Percentiles rank a stretch among this genome's conserved stretches.
These are phyloP conservation scores for Tiliqua scincoides DNA, from an alignment of 2,113 vertebrate genomes.

Conservation along the genomic window DNA sequence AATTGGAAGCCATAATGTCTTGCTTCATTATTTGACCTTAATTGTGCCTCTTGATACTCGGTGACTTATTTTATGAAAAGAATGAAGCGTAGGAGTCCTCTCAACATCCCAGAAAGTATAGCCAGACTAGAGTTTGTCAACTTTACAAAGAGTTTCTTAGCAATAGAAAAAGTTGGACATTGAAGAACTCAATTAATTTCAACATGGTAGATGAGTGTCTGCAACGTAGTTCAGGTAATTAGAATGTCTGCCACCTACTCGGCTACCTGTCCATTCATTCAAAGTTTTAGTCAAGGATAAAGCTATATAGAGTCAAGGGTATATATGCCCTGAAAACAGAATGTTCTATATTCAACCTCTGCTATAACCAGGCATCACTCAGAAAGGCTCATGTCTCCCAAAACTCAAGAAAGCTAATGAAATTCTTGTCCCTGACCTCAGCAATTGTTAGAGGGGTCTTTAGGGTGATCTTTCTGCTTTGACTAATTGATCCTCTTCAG, in stretches of 20 bases:
- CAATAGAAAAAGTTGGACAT: neutral
- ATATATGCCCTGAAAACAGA: too few species aligned
- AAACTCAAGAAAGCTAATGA: too few species aligned
- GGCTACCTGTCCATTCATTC: too few species aligned
- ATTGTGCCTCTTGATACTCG: conserved; percentile 12
- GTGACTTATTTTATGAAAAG: conserved; percentile 9
- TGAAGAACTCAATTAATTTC: neutral
- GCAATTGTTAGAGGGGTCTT: conserved; percentile 19
- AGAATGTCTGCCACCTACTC: neutral
- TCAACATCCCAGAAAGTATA: neutral
- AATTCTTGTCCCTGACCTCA: neutral
- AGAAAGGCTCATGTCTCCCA: too few species aligned
- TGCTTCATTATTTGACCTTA: conserved; percentile 16
- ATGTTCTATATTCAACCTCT: too few species aligned
- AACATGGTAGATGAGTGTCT: neutral
- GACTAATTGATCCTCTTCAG: conserved; percentile 57
- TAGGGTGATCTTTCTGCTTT: conserved; percentile 40
- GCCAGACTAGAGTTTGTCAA: neutral
- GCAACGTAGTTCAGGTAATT: neutral
- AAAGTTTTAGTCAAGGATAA: too few species aligned
- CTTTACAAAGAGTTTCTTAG: neutral
- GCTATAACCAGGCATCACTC: too few species aligned
- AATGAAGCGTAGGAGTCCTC: neutral
- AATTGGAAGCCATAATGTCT: conserved; percentile 10
- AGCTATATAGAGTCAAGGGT: too few species aligned